These are phyloP conservation scores for Clarias magur DNA, from an alignment of 2,113 vertebrate genomes.

Conservation along the genomic window DNA sequence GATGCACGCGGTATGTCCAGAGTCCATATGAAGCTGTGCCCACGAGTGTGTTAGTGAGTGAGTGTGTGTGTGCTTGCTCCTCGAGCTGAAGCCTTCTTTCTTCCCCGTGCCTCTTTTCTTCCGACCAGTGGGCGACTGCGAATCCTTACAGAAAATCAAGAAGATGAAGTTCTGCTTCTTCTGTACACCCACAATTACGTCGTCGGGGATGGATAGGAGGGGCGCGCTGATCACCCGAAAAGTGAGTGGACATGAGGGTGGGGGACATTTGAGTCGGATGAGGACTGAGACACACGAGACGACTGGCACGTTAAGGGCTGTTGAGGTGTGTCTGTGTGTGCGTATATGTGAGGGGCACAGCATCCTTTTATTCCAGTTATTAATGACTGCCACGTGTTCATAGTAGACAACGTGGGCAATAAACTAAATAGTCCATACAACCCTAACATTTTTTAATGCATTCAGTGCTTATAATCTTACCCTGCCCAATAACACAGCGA, in stretches of 20 bases:
- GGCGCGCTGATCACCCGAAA: conserved; percentile 72
- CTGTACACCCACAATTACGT: conserved; percentile 86
- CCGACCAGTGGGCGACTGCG: conserved; percentile 63
- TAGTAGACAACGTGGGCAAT: neutral
- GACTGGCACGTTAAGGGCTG: neutral
- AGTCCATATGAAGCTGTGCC: conserved; percentile 28
- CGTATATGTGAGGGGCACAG: neutral
- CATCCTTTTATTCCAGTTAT: neutral
- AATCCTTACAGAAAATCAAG: conserved; percentile 69
- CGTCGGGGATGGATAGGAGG: conserved; percentile 86
- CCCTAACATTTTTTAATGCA: neutral
- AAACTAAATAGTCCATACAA: neutral
- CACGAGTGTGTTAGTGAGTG: neutral
- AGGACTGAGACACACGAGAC: conserved; percentile 34
- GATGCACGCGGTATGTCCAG: conserved; percentile 41
- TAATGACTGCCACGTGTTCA: conserved; percentile 15
- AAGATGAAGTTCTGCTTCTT: conserved; percentile 82
- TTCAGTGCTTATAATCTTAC: neutral
- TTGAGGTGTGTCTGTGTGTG: neutral
- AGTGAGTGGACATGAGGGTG: conserved; percentile 67
- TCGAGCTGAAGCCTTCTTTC: conserved; percentile 3
- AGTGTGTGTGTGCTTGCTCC: neutral
- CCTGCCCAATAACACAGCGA: neutral
- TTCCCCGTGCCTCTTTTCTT: conserved; percentile 55
- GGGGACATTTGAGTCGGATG: conserved; percentile 11